Conservation (phyloP, 2,797 vertebrate species). For the Scolopax bukidnonensis region DNA sequence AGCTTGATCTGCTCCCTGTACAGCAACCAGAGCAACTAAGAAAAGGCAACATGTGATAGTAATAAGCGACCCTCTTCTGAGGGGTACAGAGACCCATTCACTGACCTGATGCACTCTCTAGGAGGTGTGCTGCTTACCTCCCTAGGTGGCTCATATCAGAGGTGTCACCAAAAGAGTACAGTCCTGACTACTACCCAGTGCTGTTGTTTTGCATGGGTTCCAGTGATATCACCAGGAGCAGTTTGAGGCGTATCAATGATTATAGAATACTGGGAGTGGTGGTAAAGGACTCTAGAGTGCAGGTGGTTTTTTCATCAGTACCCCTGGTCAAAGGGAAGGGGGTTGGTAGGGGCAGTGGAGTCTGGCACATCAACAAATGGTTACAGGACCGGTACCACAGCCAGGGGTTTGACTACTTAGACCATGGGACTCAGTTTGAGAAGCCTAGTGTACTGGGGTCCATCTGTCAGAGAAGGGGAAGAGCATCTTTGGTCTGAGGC, state of each 20-base stretch:
- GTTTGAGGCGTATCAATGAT: neutral
- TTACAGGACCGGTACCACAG: neutral
- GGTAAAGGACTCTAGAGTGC: neutral
- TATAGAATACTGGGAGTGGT: neutral
- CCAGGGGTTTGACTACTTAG: neutral
- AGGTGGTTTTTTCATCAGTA: neutral
- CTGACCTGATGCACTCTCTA: neutral
- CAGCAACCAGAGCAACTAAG: neutral
- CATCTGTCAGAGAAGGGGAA: neutral
- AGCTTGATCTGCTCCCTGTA: neutral
- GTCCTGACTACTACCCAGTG: neutral
- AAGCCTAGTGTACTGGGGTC: neutral
- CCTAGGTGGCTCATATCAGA: neutral
- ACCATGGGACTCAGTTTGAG: neutral
- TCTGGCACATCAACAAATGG: neutral
- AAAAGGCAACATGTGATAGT: neutral
- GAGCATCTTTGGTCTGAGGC: neutral
- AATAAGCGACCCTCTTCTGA: neutral
- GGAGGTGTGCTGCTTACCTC: neutral
- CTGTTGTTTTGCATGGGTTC: neutral
- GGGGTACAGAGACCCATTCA: neutral
- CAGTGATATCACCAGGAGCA: neutral
- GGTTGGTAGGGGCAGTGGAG: neutral
- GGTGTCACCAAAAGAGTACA: neutral
- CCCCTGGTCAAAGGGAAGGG: neutral